Conservation (phyloP, 2,888 invertebrate genomes). For the Noctua janthe region DNA sequence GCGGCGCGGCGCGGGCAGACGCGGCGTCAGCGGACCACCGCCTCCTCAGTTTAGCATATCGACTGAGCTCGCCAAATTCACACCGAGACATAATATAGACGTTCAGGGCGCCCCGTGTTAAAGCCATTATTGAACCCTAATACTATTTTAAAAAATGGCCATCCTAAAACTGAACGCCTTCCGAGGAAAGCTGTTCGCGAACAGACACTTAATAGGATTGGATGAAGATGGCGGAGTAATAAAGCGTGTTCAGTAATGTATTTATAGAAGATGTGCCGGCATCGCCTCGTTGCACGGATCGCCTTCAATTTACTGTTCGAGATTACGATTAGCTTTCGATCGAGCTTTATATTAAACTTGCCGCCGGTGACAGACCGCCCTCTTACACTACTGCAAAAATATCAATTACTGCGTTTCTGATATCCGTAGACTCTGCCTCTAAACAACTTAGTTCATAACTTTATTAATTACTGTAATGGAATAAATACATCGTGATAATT, state of each 20-base stretch:
- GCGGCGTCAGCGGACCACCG: slow-evolving; percentile 83
- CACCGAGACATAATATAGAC: slow-evolving; percentile 80
- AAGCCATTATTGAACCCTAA: slow-evolving; percentile 88
- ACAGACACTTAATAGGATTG: slow-evolving; percentile 89
- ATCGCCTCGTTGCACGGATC: slow-evolving; percentile 80
- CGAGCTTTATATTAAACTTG: slow-evolving; percentile 72
- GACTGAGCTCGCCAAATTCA: slow-evolving; percentile 82
- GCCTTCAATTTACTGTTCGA: slow-evolving; percentile 82
- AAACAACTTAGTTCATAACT: slow-evolving; percentile 71
- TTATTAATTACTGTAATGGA: slow-evolving; percentile 81
- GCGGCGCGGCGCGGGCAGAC: slow-evolving; percentile 80
- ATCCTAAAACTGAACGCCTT: slow-evolving; percentile 84
- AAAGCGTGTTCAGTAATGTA: slow-evolving; percentile 89
- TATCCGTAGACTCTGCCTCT: slow-evolving; percentile 54
- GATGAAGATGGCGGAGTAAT: slow-evolving; percentile 89
- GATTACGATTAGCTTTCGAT: slow-evolving; percentile 82
- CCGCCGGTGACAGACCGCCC: slow-evolving; percentile 51
- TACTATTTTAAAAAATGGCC: slow-evolving; percentile 87
- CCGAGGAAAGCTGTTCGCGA: slow-evolving; percentile 81
- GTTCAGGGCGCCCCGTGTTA: slow-evolving; percentile 81
- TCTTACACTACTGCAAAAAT: slow-evolving; percentile 63
- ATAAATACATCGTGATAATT: slow-evolving; percentile 80
- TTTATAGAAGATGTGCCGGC: slow-evolving; percentile 86
- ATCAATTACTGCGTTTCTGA: slow-evolving; percentile 63
- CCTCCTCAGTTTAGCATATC: slow-evolving; percentile 84